These are phyloP conservation scores for Drosophila limbata DNA, from an alignment of 2,888 invertebrate genomes.

Conservation along the genomic window DNA sequence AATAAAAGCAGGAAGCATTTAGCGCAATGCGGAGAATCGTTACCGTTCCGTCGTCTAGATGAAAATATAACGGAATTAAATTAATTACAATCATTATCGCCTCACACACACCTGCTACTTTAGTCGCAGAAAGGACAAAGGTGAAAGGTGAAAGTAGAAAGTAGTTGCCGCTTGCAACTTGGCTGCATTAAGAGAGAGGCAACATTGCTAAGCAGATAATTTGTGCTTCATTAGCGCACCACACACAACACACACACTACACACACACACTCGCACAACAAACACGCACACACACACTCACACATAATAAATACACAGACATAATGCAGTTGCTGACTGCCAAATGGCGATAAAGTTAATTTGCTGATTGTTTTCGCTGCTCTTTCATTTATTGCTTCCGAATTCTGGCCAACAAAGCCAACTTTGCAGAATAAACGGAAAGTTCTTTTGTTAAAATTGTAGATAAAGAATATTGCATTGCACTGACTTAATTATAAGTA, in stretches of 20 bases:
- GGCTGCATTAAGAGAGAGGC: conserved; percentile 28
- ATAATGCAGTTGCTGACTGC: conserved; percentile 32
- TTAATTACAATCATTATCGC: conserved; percentile 84
- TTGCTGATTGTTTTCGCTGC: conserved; percentile 49
- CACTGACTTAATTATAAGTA: conserved; percentile 1
- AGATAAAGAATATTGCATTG: conserved; percentile 1
- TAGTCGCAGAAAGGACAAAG: background rate
- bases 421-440: conserved; percentile 5
- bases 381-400: conserved; percentile 37
- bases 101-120: conserved; percentile 66
- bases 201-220: conserved; percentile 66
- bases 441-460: conserved; percentile 7
- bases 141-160: background rate
- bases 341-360: conserved; percentile 69
- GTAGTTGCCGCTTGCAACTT: conserved; percentile 14
- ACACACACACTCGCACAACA: conserved; percentile 12
- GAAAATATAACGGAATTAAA: conserved; percentile 84
- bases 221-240: conserved; percentile 65
- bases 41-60: conserved; percentile 62
- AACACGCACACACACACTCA: conserved; percentile 7
- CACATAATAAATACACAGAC: background rate
- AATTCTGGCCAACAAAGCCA: conserved; percentile 11
- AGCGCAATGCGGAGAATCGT: conserved; percentile 82
- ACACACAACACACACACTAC: conserved; percentile 27
- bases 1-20: conserved; percentile 73